Conservation (phyloP, 2,113 vertebrate species). For the Hirundichthys speculiger region DNA sequence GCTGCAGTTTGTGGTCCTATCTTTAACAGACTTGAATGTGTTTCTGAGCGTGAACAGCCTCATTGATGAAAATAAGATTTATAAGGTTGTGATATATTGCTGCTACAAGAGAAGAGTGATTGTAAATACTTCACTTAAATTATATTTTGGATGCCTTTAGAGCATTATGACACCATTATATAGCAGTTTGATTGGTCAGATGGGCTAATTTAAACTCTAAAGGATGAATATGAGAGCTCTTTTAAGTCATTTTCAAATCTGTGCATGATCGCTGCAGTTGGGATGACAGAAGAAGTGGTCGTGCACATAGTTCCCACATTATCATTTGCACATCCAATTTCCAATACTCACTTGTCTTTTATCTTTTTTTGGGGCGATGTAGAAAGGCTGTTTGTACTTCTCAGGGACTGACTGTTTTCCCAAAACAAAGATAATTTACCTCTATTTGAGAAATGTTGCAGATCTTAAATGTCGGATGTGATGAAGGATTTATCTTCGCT, state of each 20-base stretch:
- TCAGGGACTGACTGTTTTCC: constrained; percentile 3
- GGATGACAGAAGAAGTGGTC: constrained; percentile 29
- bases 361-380: constrained; percentile 35
- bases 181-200: not conserved
- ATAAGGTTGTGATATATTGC: not conserved
- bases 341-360: too few relatives aligned
- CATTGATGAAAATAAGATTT: not conserved
- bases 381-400: constrained; percentile 29
- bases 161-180: not conserved
- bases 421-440: constrained; percentile 29
- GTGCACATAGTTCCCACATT: constrained; percentile 28
- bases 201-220: not conserved
- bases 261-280: constrained; percentile 13
- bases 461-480: not conserved
- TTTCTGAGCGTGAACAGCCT: not conserved
- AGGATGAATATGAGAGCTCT: not conserved
- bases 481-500: constrained; percentile 13
- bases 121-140: constrained; percentile 13
- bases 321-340: constrained; percentile 37
- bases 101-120: not conserved
- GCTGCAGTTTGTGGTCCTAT: not conserved
- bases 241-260: not conserved
- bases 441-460: not conserved
- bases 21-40: not conserved
- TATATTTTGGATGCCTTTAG: not conserved